phyloP scores from a whole-genome alignment of 2,113 vertebrate species.

The Cephalophus harveyi region DNA sequence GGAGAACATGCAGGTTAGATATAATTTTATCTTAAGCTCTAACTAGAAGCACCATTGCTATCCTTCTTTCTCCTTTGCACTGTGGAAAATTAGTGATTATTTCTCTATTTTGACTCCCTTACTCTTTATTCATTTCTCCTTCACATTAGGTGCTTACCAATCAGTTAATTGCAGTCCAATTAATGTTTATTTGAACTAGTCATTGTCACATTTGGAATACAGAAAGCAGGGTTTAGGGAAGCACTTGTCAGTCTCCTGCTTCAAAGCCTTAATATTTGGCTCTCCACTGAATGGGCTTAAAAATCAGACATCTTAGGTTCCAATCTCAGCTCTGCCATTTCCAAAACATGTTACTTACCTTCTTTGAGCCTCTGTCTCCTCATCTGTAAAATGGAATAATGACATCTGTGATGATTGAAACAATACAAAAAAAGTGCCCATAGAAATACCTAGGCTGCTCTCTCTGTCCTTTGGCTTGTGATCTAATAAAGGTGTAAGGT shows the following conservation, averaged over 20 bases:
- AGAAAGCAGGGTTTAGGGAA: slow-evolving; percentile 3
- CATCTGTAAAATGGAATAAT: background rate
- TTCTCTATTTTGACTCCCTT: background rate
- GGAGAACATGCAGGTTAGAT: slow-evolving; percentile 16
- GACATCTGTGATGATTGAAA: background rate
- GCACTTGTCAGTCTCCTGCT: background rate
- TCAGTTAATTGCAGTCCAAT: background rate
- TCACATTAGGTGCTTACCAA: background rate
- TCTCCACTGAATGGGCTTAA: background rate
- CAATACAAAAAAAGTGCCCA: background rate
- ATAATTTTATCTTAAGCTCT: slow-evolving; percentile 47
- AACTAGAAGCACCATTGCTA: background rate
- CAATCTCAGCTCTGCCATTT: background rate
- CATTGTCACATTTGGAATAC: background rate
- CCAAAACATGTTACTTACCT: background rate
- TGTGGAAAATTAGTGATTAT: slow-evolving; percentile 29
- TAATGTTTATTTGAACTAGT: background rate
- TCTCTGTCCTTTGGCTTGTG: background rate
- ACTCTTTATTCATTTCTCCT: background rate
- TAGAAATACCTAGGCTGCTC: background rate
- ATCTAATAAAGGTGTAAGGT: background rate
- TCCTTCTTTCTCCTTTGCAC: background rate
- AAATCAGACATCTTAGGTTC: background rate
- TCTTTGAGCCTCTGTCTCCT: background rate
- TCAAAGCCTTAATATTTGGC: background rate